phyloP scores from a whole-genome alignment of 2,113 vertebrate species.

The Erythrocebus patas region DNA sequence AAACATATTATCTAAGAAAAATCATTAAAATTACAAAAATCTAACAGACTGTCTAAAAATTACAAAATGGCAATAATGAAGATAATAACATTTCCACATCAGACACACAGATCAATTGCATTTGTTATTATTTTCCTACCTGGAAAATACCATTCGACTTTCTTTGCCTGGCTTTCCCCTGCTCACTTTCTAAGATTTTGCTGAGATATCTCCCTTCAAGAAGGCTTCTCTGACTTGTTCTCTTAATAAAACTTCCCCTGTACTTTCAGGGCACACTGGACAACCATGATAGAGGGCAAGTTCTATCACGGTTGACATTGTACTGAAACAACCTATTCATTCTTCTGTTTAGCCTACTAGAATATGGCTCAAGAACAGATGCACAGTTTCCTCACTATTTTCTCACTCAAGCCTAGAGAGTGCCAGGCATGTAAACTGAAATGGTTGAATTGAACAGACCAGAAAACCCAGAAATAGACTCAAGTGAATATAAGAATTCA shows the following conservation, averaged over 20 bases:
- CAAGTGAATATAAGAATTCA: neutral
- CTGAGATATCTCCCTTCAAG: neutral
- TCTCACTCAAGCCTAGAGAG: neutral
- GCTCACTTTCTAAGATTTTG: neutral
- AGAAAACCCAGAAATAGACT: neutral
- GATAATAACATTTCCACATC: neutral
- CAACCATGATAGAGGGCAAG: neutral
- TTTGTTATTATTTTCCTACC: neutral
- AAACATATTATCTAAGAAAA: neutral
- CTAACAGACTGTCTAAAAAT: neutral
- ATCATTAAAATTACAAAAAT: neutral
- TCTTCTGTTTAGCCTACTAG: neutral
- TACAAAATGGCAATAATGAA: neutral
- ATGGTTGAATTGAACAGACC: neutral
- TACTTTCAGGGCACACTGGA: neutral
- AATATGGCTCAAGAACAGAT: neutral
- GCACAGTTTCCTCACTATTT: neutral
- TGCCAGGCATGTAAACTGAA: neutral
- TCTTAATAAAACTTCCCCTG: neutral
- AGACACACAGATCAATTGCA: neutral
- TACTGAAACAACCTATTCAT: neutral
- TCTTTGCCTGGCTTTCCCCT: neutral
- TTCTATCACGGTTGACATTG: rapidly evolving
- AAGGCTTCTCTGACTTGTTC: neutral
- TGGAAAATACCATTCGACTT: neutral